These are phyloP conservation scores for Anagrus nilaparvatae DNA, from an alignment of 1,140 invertebrate species.

Conservation along the genomic window DNA sequence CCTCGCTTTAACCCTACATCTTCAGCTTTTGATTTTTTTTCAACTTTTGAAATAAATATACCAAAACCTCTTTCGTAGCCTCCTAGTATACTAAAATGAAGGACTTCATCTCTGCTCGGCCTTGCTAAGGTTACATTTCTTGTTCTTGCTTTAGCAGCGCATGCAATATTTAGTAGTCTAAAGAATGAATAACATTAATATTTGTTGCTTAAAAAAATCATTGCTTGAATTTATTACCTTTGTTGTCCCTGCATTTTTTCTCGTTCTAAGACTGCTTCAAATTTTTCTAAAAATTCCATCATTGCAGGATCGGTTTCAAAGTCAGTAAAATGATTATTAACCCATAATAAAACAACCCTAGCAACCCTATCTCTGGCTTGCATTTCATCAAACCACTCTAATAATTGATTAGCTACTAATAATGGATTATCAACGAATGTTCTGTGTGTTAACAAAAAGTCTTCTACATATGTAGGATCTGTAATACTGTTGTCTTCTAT, in stretches of 20 bases:
- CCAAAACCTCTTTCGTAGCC: constrained; percentile 84
- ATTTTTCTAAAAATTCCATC: constrained; percentile 93
- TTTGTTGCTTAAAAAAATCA: constrained; percentile 1
- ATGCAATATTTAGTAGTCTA: constrained; percentile 86
- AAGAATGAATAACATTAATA: constrained; percentile 32
- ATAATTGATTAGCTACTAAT: constrained; percentile 74
- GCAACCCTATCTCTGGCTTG: constrained; percentile 82
- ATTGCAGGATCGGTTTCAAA: constrained; percentile 94
- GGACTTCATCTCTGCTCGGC: constrained; percentile 80
- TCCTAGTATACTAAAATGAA: constrained; percentile 90
- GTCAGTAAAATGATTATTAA: constrained; percentile 98
- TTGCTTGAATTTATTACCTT: constrained; percentile 26
- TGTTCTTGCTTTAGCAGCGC: constrained; percentile 88
- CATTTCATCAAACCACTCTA: constrained; percentile 81
- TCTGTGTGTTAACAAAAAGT: constrained; percentile 95
- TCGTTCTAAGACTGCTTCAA: constrained; percentile 74
- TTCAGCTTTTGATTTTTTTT: constrained; percentile 86
- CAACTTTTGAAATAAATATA: constrained; percentile 92
- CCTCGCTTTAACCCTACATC: constrained; percentile 94
- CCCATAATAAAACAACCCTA: constrained; percentile 91
- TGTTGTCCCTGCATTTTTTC: constrained; percentile 78
- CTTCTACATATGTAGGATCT: constrained; percentile 96
- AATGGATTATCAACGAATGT: constrained; percentile 85
- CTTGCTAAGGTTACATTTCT: constrained; percentile 84
- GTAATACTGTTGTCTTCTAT: constrained; percentile 88